Evolutionary conservation across 2,888 invertebrate species (phyloP), one percentile per base, ranked within the genome.

Genomic region (Formica aserva): DNA sequence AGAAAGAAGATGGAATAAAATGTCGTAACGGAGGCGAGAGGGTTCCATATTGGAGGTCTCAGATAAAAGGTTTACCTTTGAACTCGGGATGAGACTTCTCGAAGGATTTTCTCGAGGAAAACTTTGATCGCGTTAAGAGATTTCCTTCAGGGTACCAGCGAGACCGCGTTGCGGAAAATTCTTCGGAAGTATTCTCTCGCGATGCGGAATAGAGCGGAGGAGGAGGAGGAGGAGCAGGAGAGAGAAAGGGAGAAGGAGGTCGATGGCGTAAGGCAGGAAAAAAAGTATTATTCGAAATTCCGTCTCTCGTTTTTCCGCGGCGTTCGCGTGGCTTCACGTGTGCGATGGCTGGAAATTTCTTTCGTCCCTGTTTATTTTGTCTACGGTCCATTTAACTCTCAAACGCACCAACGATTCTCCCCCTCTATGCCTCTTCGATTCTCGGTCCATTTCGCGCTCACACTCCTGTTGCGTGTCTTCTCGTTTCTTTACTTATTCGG

Each of bases 351-450:
- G 72, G 55, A 83, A 85, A 86, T 80, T 86, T 87, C 82, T 84
- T 85, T 86, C 84, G 76, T 77, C 65, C 83, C 82, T 91, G 90
- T 90, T 93, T 92, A 92, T 92, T 93, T 92, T 92, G 92, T 91
- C 88, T 90, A 91, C 89, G 90, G 89, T 83, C 90, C 91, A 92
- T 92, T 92, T 93, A 93, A 92, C 92, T 92, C 91, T 90, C 91
- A 90, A 92, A 92, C 91, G 90, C 86, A 85, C 88, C 83, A 89
- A 89, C 87, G 85, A 88, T 88, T 91, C 86, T 85, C 89, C 83
- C 81, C 48, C 77, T 62, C 69, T 74, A 86, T 75, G 88, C 86
- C 77, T 69, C 45, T 81, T 57, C 71, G 81, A 82, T 87, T 77
- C 66, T 60, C 85, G 67, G 35, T 32, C 41, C 63, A 71, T 72